Percentiles rank a stretch among this genome's conserved stretches.
Conservation (phyloP, 64 coral and sea anemone species). For the Montipora capricornis region DNA sequence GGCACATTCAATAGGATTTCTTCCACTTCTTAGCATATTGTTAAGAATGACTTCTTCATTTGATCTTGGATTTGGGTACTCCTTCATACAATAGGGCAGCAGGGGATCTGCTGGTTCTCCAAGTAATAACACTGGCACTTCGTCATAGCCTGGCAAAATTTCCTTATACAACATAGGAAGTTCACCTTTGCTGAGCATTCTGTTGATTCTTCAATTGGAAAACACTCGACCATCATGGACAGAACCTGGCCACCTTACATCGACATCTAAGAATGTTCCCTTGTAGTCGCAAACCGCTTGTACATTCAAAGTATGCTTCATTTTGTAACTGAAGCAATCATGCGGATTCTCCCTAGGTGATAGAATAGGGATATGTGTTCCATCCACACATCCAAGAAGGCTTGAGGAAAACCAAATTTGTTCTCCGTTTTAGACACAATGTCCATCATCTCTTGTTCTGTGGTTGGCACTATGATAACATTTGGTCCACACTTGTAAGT, state of each 20-base stretch:
- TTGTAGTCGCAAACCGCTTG: slow-evolving; percentile 40
- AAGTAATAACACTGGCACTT: slow-evolving; percentile 19
- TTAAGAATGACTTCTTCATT: slow-evolving; percentile 42
- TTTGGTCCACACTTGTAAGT: no score
- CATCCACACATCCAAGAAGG: background rate
- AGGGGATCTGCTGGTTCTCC: slow-evolving; percentile 49
- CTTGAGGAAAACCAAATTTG: slow-evolving; percentile 1
- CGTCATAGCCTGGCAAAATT: slow-evolving; percentile 50
- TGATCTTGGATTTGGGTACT: slow-evolving; percentile 7
- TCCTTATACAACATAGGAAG: background rate
- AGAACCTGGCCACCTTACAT: slow-evolving; percentile 37
- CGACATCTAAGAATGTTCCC: background rate
- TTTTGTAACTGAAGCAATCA: slow-evolving; percentile 24
- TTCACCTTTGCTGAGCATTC: slow-evolving; percentile 1
- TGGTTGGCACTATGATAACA: no score
- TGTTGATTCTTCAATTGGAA: slow-evolving; percentile 28
- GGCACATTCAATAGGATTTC: background rate
- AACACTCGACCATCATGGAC: slow-evolving; percentile 51
- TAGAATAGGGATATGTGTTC: slow-evolving; percentile 24
- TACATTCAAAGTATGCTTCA: background rate
- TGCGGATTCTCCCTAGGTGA: background rate
- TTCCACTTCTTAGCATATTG: slow-evolving; percentile 23
- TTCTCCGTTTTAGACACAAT: no score
- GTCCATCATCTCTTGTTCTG: no score
- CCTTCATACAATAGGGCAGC: slow-evolving; percentile 58